Evolutionary conservation across 2,888 invertebrate species (phyloP).

Genomic region (Drosophila cracens): DNA sequence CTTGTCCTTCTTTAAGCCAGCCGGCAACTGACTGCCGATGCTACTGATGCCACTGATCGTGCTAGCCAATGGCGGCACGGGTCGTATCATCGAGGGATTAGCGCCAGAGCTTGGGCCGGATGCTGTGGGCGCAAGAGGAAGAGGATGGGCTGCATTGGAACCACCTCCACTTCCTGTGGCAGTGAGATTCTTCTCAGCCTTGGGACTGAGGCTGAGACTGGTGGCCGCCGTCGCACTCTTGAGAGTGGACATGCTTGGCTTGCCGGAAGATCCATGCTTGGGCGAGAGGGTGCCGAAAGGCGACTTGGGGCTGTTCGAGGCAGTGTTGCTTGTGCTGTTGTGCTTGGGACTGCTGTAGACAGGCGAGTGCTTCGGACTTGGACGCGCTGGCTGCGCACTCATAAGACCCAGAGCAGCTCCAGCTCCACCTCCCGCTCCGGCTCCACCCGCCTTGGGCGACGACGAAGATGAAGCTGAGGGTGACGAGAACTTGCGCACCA

Average conservation of each 20-base stretch:
- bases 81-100: constrained; percentile 64
- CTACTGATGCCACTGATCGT: constrained; percentile 24
- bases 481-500: constrained; percentile 88
- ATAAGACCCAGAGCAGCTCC: constrained; percentile 50
- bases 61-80: constrained; percentile 86
- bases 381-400: constrained; percentile 81
- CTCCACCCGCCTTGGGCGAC: constrained; percentile 79
- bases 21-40: constrained; percentile 39
- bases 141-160: constrained; percentile 5
- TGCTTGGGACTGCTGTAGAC: constrained; percentile 86
- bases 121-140: constrained; percentile 19
- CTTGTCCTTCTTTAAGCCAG: constrained; percentile 45
- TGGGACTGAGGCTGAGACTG: constrained; percentile 78
- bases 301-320: constrained; percentile 91
- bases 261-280: constrained; percentile 91
- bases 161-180: constrained; percentile 26
- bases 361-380: constrained; percentile 89
- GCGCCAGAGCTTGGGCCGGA: constrained; percentile 4
- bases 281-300: constrained; percentile 91
- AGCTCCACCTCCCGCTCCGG: constrained; percentile 42
- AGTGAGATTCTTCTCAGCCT: constrained; percentile 70
- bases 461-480: constrained; percentile 84
- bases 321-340: constrained; percentile 89
- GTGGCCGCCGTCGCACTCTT: constrained; percentile 88
- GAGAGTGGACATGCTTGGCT: constrained; percentile 94